Evolutionary conservation across 2,888 invertebrate species (phyloP).

Genomic region (Caenorhabditis wallacei): DNA sequence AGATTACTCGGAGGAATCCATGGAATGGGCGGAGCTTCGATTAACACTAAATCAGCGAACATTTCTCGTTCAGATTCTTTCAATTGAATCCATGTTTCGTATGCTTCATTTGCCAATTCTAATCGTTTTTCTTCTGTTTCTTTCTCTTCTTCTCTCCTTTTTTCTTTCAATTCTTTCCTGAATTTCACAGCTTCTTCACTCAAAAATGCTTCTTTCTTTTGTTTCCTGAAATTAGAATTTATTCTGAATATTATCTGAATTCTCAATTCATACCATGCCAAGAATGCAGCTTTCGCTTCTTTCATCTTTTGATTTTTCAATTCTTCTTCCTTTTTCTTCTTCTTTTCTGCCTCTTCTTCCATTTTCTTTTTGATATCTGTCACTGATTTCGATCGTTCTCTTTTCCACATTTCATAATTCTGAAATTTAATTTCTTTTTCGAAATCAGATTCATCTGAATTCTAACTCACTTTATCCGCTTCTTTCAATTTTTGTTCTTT

Average conservation of each 20-base stretch:
- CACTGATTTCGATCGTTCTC: slow-evolving; percentile 59
- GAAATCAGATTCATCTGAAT: not conserved
- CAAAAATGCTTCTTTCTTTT: slow-evolving; percentile 32
- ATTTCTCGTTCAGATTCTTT: slow-evolving; percentile 61
- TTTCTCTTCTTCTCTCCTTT: slow-evolving; percentile 21
- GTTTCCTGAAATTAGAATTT: slow-evolving; percentile 17
- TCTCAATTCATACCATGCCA: slow-evolving; percentile 51
- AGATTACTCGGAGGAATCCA: slow-evolving; percentile 72
- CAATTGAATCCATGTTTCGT: slow-evolving; percentile 69
- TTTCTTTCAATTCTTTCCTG: slow-evolving; percentile 23
- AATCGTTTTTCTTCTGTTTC: slow-evolving; percentile 22
- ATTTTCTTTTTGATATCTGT: slow-evolving; percentile 32
- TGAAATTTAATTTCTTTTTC: slow-evolving; percentile 8
- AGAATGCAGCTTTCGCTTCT: slow-evolving; percentile 63
- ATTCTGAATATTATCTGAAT: not conserved
- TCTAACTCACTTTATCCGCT: slow-evolving; percentile 41
- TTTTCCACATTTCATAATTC: slow-evolving; percentile 66
- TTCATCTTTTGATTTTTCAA: slow-evolving; percentile 41
- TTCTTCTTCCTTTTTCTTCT: slow-evolving; percentile 30
- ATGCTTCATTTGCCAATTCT: slow-evolving; percentile 66
- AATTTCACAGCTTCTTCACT: slow-evolving; percentile 12
- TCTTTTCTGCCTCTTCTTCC: slow-evolving; percentile 42
- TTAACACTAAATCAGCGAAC: slow-evolving; percentile 44
- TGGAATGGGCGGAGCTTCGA: slow-evolving; percentile 59
- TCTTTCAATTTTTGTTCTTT: slow-evolving; percentile 55